Evolutionary conservation across 2,113 vertebrate genomes (phyloP).

Genomic region (Hydrolagus affinis): DNA sequence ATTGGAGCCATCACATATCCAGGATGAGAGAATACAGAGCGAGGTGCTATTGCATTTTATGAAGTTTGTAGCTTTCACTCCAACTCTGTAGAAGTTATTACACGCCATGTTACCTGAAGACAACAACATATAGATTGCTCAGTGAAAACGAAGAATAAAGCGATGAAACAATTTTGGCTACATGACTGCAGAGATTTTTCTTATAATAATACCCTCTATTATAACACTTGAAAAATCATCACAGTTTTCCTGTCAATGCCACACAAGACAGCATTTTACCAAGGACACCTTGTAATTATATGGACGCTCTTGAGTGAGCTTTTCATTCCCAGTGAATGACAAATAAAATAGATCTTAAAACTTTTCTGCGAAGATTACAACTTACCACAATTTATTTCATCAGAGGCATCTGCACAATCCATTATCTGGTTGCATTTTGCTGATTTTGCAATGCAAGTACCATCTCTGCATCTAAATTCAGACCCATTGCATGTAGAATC

Average conservation of each 20-base stretch:
- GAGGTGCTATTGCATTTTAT: conserved; percentile 91
- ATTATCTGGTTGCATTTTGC: conserved; percentile 88
- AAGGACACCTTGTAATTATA: neutral
- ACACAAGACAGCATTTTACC: neutral
- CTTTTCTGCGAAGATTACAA: neutral
- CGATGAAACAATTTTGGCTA: no score
- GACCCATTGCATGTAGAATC: conserved; percentile 71
- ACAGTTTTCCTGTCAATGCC: neutral
- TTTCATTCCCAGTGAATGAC: neutral
- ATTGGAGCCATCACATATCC: conserved; percentile 93
- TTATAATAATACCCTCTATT: no score
- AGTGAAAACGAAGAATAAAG: neutral
- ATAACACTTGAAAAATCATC: neutral
- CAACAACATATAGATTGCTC: neutral
- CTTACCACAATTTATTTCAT: conserved; percentile 94
- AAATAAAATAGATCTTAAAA: neutral
- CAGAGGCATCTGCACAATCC: conserved; percentile 86
- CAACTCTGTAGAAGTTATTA: conserved; percentile 84
- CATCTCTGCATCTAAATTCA: conserved; percentile 81
- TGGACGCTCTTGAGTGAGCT: neutral
- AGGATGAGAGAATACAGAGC: conserved; percentile 83
- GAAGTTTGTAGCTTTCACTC: conserved; percentile 80
- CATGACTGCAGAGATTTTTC: no score
- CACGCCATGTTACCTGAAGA: conserved; percentile 78
- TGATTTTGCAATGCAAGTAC: conserved; percentile 73